Evolutionary conservation across 2,888 invertebrate species (phyloP).

Genomic region (Lasioglossum malachurum): DNA sequence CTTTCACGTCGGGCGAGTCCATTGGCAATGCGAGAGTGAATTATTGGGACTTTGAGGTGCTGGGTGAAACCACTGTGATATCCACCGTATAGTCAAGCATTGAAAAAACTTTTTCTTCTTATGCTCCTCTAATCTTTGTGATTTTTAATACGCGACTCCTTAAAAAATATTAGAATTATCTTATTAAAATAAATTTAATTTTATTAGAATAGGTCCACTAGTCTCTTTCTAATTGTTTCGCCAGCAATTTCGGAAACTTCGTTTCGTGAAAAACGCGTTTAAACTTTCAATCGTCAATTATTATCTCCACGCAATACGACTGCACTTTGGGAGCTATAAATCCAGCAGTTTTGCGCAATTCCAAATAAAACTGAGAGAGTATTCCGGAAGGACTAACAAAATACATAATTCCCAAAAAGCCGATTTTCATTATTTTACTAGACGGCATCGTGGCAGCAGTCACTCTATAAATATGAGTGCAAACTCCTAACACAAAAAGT

Average conservation of each 20-base stretch:
- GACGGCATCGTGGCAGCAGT: background rate
- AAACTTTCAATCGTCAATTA: background rate
- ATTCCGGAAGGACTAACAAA: background rate
- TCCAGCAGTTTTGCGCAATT: background rate
- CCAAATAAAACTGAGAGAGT: background rate
- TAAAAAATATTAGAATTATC: background rate
- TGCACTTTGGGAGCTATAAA: slow-evolving; percentile 5
- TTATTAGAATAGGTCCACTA: background rate
- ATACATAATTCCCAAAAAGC: background rate
- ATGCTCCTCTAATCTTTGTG: background rate
- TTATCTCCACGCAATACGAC: background rate
- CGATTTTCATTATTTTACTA: background rate
- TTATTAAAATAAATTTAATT: background rate
- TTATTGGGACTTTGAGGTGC: background rate
- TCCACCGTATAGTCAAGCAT: background rate
- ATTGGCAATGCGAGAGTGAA: background rate
- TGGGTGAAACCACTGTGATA: background rate
- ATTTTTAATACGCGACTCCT: background rate
- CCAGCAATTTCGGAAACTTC: background rate
- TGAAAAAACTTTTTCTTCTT: background rate
- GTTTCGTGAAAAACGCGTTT: background rate
- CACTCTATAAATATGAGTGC: background rate
- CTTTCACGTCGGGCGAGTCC: background rate
- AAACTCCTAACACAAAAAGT: background rate
- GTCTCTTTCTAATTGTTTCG: background rate